Percentiles rank a stretch among this genome's conserved stretches.
Evolutionary conservation across 2,113 vertebrate genomes (phyloP).

Genomic region (Prinia subflava): DNA sequence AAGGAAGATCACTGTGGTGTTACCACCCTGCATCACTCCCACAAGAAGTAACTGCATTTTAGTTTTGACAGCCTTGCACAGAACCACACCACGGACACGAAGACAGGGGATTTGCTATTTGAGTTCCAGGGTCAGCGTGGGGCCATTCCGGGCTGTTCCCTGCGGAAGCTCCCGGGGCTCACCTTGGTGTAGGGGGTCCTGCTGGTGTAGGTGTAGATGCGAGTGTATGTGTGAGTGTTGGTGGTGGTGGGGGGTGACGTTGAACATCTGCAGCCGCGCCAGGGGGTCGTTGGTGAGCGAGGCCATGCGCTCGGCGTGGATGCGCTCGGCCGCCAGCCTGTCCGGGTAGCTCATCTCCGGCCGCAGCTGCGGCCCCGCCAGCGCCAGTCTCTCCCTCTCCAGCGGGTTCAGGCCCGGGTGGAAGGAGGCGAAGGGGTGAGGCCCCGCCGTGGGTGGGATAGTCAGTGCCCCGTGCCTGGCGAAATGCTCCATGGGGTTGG

Average conservation of each 20-base stretch:
- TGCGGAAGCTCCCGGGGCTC: background rate
- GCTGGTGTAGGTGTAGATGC: constrained; percentile 97
- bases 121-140: no score
- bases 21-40: background rate
- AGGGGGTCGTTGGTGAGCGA: constrained; percentile 94
- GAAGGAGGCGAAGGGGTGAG: constrained; percentile 92
- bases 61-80: background rate
- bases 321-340: constrained; percentile 92
- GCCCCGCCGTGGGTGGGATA: constrained; percentile 88
- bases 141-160: fast-evolving
- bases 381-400: constrained; percentile 92
- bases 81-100: fast-evolving
- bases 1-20: fast-evolving
- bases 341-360: constrained; percentile 97
- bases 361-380: constrained; percentile 90
- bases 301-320: constrained; percentile 95
- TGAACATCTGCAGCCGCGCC: constrained; percentile 98
- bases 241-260: constrained; percentile 97
- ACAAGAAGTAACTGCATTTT: background rate
- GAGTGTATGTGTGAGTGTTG: constrained; percentile 99
- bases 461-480: constrained; percentile 93
- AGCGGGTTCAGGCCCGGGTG: constrained; percentile 93
- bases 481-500: constrained; percentile 99
- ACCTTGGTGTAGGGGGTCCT: constrained; percentile 98
- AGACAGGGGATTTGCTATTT: background rate